These are phyloP conservation scores for Heliothis peltigera DNA, from an alignment of 2,888 invertebrate genomes.

Conservation along the genomic window DNA sequence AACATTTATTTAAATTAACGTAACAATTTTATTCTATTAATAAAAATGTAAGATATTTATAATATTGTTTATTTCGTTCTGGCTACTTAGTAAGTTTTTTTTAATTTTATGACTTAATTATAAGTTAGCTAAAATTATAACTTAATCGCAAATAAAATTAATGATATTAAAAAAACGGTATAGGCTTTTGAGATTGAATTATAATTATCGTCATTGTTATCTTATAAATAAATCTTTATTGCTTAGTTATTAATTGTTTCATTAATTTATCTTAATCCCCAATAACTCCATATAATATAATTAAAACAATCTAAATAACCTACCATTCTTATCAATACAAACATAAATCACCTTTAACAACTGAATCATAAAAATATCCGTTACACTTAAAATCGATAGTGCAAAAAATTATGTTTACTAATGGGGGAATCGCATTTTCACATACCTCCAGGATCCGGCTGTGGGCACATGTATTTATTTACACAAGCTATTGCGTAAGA, in stretches of 20 bases:
- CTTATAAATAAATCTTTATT: slow-evolving; percentile 16
- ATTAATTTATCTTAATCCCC: slow-evolving; percentile 9
- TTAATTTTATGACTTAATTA: background rate
- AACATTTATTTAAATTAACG: too few species aligned
- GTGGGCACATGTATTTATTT: slow-evolving; percentile 87
- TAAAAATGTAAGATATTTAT: too few species aligned
- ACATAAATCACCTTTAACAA: slow-evolving; percentile 13
- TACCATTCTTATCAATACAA: slow-evolving; percentile 18
- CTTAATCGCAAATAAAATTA: too few species aligned
- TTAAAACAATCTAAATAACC: background rate
- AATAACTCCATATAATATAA: slow-evolving; percentile 8
- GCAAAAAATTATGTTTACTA: slow-evolving; percentile 31
- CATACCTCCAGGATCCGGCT: slow-evolving; percentile 84
- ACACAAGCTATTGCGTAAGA: slow-evolving; percentile 83
- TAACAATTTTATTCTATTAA: too few species aligned
- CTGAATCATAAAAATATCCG: slow-evolving; percentile 7
- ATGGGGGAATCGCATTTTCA: slow-evolving; percentile 73
- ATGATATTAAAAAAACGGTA: too few species aligned
- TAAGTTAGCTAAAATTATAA: too few species aligned
- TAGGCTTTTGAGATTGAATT: too few species aligned
- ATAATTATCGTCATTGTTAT: too few species aligned
- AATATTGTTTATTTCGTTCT: too few species aligned
- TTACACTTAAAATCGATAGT: background rate
- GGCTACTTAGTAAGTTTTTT: background rate
- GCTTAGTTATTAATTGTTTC: slow-evolving; percentile 20